Percentiles rank a stretch among this genome's conserved stretches.
phyloP scores from a whole-genome alignment of 2,888 invertebrate species.

The Strigamia maritima region DNA sequence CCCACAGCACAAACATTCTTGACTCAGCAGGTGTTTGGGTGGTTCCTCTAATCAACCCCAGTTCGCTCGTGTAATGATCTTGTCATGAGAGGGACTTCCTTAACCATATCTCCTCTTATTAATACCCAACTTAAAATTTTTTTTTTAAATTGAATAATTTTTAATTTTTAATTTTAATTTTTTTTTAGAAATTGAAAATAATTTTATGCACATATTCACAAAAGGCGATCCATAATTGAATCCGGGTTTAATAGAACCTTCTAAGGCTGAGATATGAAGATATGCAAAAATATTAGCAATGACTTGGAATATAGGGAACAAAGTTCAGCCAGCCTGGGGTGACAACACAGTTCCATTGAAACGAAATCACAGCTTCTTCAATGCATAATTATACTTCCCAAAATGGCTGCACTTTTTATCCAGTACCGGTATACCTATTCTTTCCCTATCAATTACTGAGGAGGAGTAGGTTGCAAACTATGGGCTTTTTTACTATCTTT shows the following conservation, averaged over 20 bases:
- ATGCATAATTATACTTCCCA: not conserved
- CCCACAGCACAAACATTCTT: conserved; percentile 11
- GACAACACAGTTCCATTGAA: not conserved
- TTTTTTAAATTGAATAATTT: not conserved
- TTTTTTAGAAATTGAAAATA: too few relatives aligned
- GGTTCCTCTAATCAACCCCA: conserved; percentile 25
- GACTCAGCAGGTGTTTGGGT: conserved; percentile 6
- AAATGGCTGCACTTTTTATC: not conserved
- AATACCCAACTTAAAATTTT: not conserved
- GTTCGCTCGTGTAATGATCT: conserved; percentile 30
- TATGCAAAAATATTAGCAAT: too few relatives aligned
- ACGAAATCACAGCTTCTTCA: not conserved
- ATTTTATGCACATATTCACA: not conserved
- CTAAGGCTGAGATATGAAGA: not conserved
- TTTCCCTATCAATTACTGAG: not conserved
- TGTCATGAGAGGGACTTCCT: conserved; percentile 9
- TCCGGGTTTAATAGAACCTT: not conserved
- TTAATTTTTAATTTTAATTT: not conserved
- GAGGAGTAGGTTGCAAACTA: not conserved
- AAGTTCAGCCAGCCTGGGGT: not conserved
- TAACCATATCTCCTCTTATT: not conserved
- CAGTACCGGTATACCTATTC: not conserved
- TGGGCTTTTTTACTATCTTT: not conserved
- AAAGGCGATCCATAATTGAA: conserved; percentile 10
- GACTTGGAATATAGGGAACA: not conserved